Base-by-base conservation (phyloP, 1,140 invertebrate genomes). In the Drosophila lacertosa region DNA sequence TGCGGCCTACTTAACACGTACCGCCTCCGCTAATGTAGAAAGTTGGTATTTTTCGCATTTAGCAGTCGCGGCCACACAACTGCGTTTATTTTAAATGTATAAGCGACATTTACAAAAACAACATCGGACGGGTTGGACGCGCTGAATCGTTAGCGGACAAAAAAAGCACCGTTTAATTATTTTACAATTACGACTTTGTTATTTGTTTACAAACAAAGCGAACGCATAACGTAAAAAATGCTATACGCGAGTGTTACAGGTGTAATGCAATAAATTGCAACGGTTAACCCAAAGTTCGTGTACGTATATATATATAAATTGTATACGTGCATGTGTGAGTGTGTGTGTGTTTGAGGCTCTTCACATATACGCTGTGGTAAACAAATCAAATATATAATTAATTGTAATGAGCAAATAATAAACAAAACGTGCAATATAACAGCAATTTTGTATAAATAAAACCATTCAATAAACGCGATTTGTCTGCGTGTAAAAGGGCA, bases 151-250 rank as follows among this genome's bases (percentile, higher is more conserved):
- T 72, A 16, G 48, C 69, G 69, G 48, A 72, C 9, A 26, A 54
- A 48, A 48, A 53, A 15, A 29, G 26, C 29, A 65, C 48, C 40
- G 69, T 67, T 67, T 42, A 72, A 68, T 72, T 72, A 72, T 72
- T 67, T 68, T 72, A 60, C 29, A 54, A 35, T 67, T 67, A 72
- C 63, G 63, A 59, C 47, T 60, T 60, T 40, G 48, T 69, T 67
- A 72, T 72, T 72, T 72, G 63, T 72, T 72, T 67, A 67, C 63
- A 66, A 66, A 67, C 69, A 72, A 70, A 48, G 18, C 39, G n/a
- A 63, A 42, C 3, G 26, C 37, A 67, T 48, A 48, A 24, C 47
- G 40, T 4, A 55, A 33, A 64, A 16, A 59, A 59, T 72, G 69
- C 32, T 32, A 15, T 26, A 40, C 54, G 55, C 48, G 48, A 47